phyloP scores from a whole-genome alignment of 2,113 vertebrate species.

The Sphyrna mokarran region DNA sequence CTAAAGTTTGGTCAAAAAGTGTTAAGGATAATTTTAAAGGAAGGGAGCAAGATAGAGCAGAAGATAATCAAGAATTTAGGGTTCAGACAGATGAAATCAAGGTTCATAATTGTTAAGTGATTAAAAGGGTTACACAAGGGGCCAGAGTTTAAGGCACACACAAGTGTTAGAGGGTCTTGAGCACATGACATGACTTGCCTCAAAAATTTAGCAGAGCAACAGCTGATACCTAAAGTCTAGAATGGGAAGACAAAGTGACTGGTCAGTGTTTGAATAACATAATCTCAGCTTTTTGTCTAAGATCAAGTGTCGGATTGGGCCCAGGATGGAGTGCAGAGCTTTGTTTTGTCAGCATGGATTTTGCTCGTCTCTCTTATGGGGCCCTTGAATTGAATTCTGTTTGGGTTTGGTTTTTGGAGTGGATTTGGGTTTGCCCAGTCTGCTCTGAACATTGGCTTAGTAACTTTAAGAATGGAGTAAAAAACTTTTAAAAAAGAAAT shows the following conservation, averaged over 20 bases:
- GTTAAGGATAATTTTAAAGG: not conserved
- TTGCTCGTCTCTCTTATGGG: too few relatives aligned
- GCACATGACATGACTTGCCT: not conserved
- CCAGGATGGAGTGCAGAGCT: too few relatives aligned
- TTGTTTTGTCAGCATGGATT: too few relatives aligned
- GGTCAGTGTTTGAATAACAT: not conserved
- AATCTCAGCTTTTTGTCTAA: too few relatives aligned
- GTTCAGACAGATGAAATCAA: not conserved
- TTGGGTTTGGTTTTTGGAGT: too few relatives aligned
- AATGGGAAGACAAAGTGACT: too few relatives aligned
- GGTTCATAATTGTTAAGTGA: not conserved
- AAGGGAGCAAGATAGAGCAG: not conserved
- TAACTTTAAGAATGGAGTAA: too few relatives aligned
- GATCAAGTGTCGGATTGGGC: too few relatives aligned
- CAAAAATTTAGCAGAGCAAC: not conserved
- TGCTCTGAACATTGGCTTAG: too few relatives aligned
- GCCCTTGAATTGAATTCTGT: too few relatives aligned
- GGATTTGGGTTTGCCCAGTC: too few relatives aligned
- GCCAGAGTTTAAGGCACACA: not conserved
- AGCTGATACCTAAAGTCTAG: not conserved
- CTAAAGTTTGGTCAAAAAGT: not conserved
- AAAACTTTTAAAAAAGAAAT: not conserved
- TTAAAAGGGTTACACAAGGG: not conserved
- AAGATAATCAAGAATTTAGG: not conserved
- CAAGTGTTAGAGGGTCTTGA: not conserved